Percentiles rank a stretch among this genome's conserved stretches.
These are phyloP conservation scores for Tetramorium bicarinatum DNA, from an alignment of 2,888 invertebrate species.

Conservation along the genomic window DNA sequence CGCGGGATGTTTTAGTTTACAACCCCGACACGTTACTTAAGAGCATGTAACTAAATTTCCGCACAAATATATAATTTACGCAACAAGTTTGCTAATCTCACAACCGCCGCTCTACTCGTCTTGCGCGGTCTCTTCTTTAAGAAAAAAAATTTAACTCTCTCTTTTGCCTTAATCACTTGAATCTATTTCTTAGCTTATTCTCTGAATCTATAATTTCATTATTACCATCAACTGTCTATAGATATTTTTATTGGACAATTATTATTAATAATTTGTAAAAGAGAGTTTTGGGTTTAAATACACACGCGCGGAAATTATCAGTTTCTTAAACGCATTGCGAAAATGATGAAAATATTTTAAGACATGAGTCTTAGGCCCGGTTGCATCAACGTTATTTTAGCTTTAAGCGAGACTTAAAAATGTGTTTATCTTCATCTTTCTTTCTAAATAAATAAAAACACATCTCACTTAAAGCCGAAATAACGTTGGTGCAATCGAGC, in stretches of 20 bases:
- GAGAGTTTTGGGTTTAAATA: neutral
- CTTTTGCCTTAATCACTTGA: no score
- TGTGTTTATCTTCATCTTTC: no score
- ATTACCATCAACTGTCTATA: neutral
- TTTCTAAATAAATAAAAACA: no score
- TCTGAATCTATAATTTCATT: neutral
- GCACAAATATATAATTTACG: conserved; percentile 8
- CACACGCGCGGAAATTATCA: neutral
- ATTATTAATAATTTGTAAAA: neutral
- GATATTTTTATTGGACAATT: neutral
- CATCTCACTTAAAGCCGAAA: no score
- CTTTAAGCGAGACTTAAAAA: no score
- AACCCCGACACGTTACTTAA: conserved; percentile 35
- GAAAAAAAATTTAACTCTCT: neutral
- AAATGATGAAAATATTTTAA: neutral
- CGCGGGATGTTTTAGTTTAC: conserved; percentile 45
- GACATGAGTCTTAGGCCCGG: no score
- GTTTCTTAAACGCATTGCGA: neutral
- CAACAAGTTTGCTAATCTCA: conserved; percentile 28
- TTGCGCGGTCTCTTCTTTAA: neutral
- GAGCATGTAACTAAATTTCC: conserved; percentile 35
- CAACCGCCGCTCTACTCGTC: neutral
- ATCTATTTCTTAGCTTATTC: neutral
- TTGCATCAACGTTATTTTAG: no score
- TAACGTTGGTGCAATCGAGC: no score